Conservation (phyloP, 2,797 vertebrate genomes). For the Labeo calbasu region DNA sequence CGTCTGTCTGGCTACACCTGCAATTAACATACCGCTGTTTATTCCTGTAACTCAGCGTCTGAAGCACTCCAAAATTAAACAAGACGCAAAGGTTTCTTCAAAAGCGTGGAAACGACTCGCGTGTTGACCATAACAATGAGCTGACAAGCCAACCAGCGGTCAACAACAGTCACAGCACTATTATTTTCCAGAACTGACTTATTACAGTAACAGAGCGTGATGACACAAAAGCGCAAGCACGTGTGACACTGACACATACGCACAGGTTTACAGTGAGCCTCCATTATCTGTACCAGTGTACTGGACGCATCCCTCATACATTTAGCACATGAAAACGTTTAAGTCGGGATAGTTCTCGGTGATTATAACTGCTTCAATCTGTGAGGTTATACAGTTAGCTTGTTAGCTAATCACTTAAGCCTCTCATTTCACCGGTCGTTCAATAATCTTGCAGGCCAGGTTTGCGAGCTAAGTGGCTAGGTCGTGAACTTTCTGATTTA, state of each 20-base stretch:
- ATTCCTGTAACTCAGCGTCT: not conserved
- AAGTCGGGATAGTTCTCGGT: not conserved
- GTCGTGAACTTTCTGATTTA: conserved; percentile 17
- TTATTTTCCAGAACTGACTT: conserved; percentile 50
- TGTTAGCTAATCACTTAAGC: conserved; percentile 42
- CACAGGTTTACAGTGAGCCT: conserved; percentile 6
- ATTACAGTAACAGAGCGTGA: conserved; percentile 42
- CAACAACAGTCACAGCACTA: not conserved
- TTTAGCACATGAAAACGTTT: not conserved
- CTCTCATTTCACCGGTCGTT: not conserved
- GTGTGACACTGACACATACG: conserved; percentile 17
- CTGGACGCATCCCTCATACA: not conserved
- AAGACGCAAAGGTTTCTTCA: conserved; percentile 28
- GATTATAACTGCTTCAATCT: conserved; percentile 3
- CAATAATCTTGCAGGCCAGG: not conserved
- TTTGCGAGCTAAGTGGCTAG: conserved; percentile 22
- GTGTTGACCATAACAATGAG: not conserved
- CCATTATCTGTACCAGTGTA: conserved; percentile 8
- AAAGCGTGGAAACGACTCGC: conserved; percentile 46
- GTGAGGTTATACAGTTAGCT: conserved; percentile 33
- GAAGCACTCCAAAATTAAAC: not conserved
- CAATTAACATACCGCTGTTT: not conserved
- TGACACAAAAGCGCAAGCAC: conserved; percentile 43
- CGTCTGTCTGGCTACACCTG: not conserved
- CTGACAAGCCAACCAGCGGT: not conserved